Percentiles rank a stretch among this genome's conserved stretches.
These are phyloP conservation scores for Lasius fuliginosus DNA, from an alignment of 2,888 invertebrate genomes.

Conservation along the genomic window DNA sequence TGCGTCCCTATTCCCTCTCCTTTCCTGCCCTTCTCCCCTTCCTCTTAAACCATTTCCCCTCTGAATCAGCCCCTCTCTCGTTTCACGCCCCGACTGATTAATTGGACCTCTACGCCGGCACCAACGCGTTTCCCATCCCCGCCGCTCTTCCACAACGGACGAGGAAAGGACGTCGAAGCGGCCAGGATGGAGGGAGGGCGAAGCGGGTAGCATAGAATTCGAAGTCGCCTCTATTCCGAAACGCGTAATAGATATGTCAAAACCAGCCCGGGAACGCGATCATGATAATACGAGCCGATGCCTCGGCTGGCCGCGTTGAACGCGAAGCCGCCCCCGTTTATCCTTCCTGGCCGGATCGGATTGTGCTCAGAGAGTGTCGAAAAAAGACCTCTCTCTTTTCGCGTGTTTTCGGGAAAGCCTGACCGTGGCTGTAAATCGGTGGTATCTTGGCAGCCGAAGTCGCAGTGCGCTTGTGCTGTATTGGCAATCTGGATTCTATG, in stretches of 20 bases:
- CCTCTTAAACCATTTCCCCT: conserved; percentile 2
- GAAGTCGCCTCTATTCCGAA: conserved; percentile 84
- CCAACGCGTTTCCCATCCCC: conserved; percentile 53
- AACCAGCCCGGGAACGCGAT: conserved; percentile 82
- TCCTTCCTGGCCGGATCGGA: background rate
- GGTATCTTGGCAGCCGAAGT: conserved; percentile 19
- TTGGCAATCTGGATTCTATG: conserved; percentile 20
- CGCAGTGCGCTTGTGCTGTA: conserved; percentile 7
- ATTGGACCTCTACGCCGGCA: conserved; percentile 82
- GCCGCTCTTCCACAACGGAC: conserved; percentile 50
- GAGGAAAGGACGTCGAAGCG: conserved; percentile 37
- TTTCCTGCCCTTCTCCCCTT: conserved; percentile 16
- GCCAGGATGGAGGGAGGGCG: conserved; percentile 9
- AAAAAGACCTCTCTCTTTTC: conserved; percentile 9
- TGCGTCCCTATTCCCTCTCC: conserved; percentile 27
- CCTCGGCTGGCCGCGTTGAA: conserved; percentile 58
- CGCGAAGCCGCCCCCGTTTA: conserved; percentile 29
- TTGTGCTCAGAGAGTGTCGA: conserved; percentile 8
- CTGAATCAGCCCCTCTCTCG: conserved; percentile 74
- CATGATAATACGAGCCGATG: conserved; percentile 83
- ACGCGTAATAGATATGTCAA: conserved; percentile 86
- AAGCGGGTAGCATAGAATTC: conserved; percentile 78
- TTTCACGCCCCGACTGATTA: conserved; percentile 85
- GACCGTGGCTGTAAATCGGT: conserved; percentile 23
- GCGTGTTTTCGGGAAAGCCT: conserved; percentile 3